Evolutionary conservation across 2,797 vertebrate genomes (phyloP).

Genomic region (Neoniphon sammara): DNA sequence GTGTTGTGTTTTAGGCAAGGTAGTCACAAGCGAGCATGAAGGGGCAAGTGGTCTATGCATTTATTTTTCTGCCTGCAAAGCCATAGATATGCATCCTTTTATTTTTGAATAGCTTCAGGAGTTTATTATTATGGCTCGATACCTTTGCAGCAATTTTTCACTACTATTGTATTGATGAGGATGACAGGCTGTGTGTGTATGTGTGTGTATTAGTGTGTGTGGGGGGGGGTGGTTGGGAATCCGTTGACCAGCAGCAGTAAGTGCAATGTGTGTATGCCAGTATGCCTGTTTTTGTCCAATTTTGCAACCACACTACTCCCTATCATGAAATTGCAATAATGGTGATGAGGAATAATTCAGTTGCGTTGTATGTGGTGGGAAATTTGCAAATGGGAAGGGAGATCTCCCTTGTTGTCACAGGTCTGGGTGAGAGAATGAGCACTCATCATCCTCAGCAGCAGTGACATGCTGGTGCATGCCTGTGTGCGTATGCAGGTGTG

Average conservation of each 20-base stretch:
- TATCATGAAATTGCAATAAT: background rate
- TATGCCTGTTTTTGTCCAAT: background rate
- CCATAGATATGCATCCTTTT: slow-evolving; percentile 34
- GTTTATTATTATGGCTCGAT: background rate
- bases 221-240: no score
- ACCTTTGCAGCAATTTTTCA: background rate
- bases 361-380: background rate
- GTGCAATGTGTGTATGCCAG: background rate
- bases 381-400: slow-evolving; percentile 11
- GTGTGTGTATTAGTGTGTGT: no score
- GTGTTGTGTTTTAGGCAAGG: slow-evolving; percentile 64
- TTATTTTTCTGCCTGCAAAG: background rate
- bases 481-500: slow-evolving; percentile 17
- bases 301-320: background rate
- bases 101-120: slow-evolving; percentile 10
- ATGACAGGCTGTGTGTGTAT: background rate
- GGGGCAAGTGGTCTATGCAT: slow-evolving; percentile 12
- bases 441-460: background rate
- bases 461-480: background rate
- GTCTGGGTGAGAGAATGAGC: slow-evolving; percentile 28
- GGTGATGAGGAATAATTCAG: background rate
- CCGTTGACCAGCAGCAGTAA: no score
- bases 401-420: slow-evolving; percentile 14
- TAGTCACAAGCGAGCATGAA: slow-evolving; percentile 49
- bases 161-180: background rate